A percentile compares a stretch with the other conserved stretches of the same genome.
phyloP scores from a whole-genome alignment of 2,888 invertebrate genomes.

The Helicoverpa assulta region DNA sequence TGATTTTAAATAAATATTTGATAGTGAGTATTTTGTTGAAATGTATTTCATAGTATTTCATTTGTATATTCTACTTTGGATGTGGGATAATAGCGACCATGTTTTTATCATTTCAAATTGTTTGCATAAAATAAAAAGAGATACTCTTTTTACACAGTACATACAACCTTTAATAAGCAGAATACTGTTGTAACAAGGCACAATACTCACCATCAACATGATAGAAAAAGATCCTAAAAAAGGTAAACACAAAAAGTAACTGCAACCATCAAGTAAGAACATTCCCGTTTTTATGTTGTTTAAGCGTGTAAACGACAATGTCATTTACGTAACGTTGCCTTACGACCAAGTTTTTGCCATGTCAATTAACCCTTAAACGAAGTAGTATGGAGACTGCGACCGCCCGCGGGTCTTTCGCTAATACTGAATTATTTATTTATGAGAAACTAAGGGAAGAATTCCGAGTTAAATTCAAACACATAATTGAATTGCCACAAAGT shows the following conservation, averaged over 20 bases:
- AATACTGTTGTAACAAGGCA: not conserved
- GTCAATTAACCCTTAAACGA: constrained; percentile 31
- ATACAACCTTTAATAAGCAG: not conserved
- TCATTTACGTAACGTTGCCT: constrained; percentile 30
- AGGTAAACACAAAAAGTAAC: constrained; percentile 13
- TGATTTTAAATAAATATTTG: no score
- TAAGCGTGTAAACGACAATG: constrained; percentile 17
- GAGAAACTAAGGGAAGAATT: constrained; percentile 40
- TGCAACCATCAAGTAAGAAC: constrained; percentile 15
- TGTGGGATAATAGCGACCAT: no score
- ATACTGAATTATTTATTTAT: constrained; percentile 59
- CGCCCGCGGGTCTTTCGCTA: constrained; percentile 31
- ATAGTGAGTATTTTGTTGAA: no score
- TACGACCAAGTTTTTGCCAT: constrained; percentile 29
- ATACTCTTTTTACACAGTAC: not conserved
- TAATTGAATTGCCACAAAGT: constrained; percentile 59
- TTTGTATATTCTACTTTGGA: no score
- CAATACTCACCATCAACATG: not conserved
- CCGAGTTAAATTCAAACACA: constrained; percentile 46
- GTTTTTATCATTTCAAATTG: not conserved
- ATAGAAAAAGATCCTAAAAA: constrained; percentile 12
- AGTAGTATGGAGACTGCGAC: constrained; percentile 23
- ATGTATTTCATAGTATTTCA: no score
- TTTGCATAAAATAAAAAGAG: not conserved
- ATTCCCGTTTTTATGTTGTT: constrained; percentile 11